Evolutionary conservation across 2,888 invertebrate genomes (phyloP), one percentile per base, ranked within the genome.

Genomic region (Hirtodrosophila duncani): DNA sequence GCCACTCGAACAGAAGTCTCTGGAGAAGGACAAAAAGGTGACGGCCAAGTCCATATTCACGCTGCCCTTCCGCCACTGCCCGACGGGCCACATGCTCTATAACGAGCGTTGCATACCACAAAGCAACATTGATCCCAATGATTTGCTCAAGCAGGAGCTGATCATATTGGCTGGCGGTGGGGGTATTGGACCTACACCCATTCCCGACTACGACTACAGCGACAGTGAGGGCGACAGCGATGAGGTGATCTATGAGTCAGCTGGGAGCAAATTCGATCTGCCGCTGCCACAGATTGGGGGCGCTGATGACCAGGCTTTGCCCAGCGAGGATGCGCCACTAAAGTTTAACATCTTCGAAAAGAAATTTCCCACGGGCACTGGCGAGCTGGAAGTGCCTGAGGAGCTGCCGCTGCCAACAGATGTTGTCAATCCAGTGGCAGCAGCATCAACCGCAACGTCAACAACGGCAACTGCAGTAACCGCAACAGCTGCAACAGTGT

Each of bases 41-140:
- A 87, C 85, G 37, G 85, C 87, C 41, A 87, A 87, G 56, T 87
- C 87, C 20, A 86, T 87, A 67, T 87, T 87, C 57, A 82, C 86
- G 6, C 61, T 86, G 8, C 87, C 87, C 42, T 80, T 81, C 38
- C 71, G 80, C 24, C 74, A 81, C 29, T 86, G 86, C 48, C 85
- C 86, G 24, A 81, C 81, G n/a, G 85, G 83, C 0, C 83, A 85
- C 36, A 81, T 83, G 27, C 62, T 82, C 10, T 83, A 74, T 55
- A 83, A 84, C 10, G 75, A 74, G 10, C 82, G 78, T 41, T 87
- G 87, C 62, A 85, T 87, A 55, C 79, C 85, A 3, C 81, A 83
- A 13, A 78, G 83, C 16, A 82, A 68, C 21, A 83, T 86, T 17
- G 80, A 86, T 57, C 78, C 65, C 31, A 57, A 62, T 6, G 70